These are phyloP conservation scores for Eulacestoma nigropectus DNA, from an alignment of 2,113 vertebrate genomes.

Conservation along the genomic window DNA sequence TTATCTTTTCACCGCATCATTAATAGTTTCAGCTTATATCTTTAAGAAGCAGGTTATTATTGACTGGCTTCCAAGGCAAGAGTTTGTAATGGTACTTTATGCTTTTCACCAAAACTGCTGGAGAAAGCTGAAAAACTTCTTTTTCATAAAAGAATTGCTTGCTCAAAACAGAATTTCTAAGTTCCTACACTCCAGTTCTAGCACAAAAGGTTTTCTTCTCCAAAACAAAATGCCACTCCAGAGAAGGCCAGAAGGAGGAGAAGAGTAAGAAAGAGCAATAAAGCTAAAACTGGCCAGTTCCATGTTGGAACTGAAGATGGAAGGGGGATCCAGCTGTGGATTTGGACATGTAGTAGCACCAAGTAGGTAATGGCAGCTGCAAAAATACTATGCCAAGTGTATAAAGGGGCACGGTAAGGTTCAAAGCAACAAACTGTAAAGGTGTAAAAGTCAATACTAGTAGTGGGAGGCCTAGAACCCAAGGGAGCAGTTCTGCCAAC, in stretches of 20 bases:
- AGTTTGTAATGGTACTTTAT: background rate
- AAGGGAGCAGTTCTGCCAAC: background rate
- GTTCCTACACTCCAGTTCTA: background rate
- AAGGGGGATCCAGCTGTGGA: background rate
- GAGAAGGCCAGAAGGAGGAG: background rate
- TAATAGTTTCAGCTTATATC: background rate
- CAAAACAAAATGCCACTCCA: background rate
- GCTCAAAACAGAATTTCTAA: background rate
- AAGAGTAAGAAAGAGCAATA: background rate
- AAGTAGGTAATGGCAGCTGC: background rate
- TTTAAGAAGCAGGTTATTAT: background rate
- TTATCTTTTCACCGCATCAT: background rate
- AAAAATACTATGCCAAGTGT: rapidly evolving
- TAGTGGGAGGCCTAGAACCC: background rate
- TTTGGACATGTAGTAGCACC: rapidly evolving
- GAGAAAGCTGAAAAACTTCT: background rate
- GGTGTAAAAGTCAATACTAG: background rate
- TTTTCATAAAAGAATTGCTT: background rate
- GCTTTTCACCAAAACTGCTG: background rate
- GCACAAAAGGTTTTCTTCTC: background rate
- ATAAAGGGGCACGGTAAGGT: background rate
- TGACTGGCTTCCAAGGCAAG: background rate
- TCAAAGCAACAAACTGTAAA: rapidly evolving
- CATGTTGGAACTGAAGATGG: background rate
- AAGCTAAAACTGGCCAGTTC: background rate